phyloP scores from a whole-genome alignment of 2,797 vertebrate species.

The Sphaeramia orbicularis region DNA sequence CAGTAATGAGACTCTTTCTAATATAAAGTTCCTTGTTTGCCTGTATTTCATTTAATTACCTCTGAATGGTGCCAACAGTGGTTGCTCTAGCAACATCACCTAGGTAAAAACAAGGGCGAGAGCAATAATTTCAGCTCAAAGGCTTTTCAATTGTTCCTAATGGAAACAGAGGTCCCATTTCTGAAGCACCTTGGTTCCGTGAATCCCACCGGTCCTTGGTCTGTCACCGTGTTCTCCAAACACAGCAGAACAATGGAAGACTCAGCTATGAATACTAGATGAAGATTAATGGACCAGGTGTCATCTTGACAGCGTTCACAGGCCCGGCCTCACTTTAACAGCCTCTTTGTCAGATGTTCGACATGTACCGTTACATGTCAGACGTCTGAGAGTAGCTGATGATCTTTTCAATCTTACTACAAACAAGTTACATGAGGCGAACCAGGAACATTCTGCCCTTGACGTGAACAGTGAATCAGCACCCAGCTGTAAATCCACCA shows the following conservation, averaged over 20 bases:
- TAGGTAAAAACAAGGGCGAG: neutral
- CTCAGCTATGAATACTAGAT: conserved; percentile 24
- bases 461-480: conserved; percentile 13
- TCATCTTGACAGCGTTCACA: conserved; percentile 15
- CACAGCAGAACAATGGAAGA: conserved; percentile 17
- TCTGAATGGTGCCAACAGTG: neutral
- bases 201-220: conserved; percentile 9
- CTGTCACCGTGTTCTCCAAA: conserved; percentile 9
- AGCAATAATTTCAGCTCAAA: neutral
- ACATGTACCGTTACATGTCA: conserved; percentile 22
- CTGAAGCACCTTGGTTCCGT: neutral
- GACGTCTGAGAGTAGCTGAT: conserved; percentile 6
- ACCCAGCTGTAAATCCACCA: neutral
- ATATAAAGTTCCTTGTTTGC: neutral
- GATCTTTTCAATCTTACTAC: conserved; percentile 21
- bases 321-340: conserved; percentile 3
- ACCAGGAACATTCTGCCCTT: conserved; percentile 19
- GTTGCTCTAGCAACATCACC: neutral
- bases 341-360: conserved; percentile 29
- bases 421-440: conserved; percentile 25
- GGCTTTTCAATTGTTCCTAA: neutral
- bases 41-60: neutral
- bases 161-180: conserved; percentile 2
- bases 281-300: conserved; percentile 37
- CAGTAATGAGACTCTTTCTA: too few relatives aligned